Conservation (phyloP, 1,140 invertebrate species). For the Heliothis virescens region DNA sequence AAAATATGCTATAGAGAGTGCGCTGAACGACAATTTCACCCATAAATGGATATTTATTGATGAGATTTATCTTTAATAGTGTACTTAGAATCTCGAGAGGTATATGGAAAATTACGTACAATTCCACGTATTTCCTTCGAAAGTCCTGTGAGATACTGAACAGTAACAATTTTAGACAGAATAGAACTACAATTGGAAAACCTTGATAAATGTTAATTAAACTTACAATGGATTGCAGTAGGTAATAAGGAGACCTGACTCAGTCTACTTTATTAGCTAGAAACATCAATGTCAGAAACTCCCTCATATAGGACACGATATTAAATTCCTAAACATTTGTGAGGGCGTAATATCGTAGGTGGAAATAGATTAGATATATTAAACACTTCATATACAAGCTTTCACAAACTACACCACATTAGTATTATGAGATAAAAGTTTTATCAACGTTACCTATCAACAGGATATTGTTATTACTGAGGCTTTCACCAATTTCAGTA, state of each 20-base stretch:
- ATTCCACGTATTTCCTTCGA: background rate
- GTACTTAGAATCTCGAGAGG: background rate
- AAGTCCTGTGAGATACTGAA: background rate
- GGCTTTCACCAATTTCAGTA: no score
- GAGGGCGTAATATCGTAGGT: conserved; percentile 3
- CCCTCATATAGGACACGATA: background rate
- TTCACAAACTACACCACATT: background rate
- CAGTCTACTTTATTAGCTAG: no score
- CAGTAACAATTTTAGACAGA: no score
- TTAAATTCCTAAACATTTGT: background rate
- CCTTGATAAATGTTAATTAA: no score
- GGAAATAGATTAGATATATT: conserved; percentile 1
- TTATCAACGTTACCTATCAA: background rate
- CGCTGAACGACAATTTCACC: conserved; percentile 33
- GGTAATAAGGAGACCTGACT: no score
- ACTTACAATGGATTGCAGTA: no score
- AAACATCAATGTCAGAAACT: no score
- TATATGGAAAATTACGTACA: background rate
- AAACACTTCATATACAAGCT: background rate
- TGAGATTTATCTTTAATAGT: conserved; percentile 4
- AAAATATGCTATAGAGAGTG: conserved; percentile 27
- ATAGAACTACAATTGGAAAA: no score
- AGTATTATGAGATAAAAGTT: background rate
- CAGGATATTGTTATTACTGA: no score
- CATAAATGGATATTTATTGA: conserved; percentile 28